These are phyloP conservation scores for Drosophila mercatorum DNA, from an alignment of 2,888 invertebrate genomes.

Conservation along the genomic window DNA sequence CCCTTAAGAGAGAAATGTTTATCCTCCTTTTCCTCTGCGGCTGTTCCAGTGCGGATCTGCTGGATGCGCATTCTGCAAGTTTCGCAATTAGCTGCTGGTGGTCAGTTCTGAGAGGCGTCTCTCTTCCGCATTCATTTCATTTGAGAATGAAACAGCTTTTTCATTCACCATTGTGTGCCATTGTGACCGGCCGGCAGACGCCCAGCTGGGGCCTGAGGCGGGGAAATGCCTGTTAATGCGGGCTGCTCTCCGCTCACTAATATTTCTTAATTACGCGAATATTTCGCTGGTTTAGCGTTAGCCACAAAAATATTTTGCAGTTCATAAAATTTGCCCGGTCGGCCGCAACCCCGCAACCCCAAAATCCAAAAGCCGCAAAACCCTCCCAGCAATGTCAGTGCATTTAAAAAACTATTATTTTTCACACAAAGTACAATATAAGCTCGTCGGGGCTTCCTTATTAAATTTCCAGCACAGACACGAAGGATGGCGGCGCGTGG, in stretches of 20 bases:
- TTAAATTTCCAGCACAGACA: slow-evolving; percentile 68
- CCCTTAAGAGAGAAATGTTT: slow-evolving; percentile 1
- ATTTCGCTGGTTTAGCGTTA: slow-evolving; percentile 56
- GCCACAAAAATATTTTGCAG: slow-evolving; percentile 60
- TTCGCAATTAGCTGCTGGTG: slow-evolving; percentile 25
- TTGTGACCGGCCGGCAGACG: neutral
- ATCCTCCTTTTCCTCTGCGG: neutral
- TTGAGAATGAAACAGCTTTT: slow-evolving; percentile 59
- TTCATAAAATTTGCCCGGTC: slow-evolving; percentile 54
- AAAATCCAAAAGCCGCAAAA: neutral
- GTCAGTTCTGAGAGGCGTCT: slow-evolving; percentile 27
- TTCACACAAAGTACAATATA: slow-evolving; percentile 76
- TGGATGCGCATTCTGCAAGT: slow-evolving; percentile 16
- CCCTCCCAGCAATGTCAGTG: slow-evolving; percentile 44
- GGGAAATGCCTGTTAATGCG: slow-evolving; percentile 51
- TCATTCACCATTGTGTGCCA: slow-evolving; percentile 48
- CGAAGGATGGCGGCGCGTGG: slow-evolving; percentile 51
- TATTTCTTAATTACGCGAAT: slow-evolving; percentile 80
- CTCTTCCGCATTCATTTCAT: slow-evolving; percentile 50
- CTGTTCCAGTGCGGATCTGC: neutral
- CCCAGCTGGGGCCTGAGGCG: slow-evolving; percentile 11
- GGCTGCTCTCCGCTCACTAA: slow-evolving; percentile 68
- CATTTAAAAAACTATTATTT: slow-evolving; percentile 77
- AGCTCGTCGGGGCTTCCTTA: slow-evolving; percentile 78
- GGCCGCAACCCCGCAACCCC: neutral